A percentile compares a stretch with the other conserved stretches of the same genome.
Conservation (phyloP, 2,797 vertebrate species). For the Mergus octosetaceus region DNA sequence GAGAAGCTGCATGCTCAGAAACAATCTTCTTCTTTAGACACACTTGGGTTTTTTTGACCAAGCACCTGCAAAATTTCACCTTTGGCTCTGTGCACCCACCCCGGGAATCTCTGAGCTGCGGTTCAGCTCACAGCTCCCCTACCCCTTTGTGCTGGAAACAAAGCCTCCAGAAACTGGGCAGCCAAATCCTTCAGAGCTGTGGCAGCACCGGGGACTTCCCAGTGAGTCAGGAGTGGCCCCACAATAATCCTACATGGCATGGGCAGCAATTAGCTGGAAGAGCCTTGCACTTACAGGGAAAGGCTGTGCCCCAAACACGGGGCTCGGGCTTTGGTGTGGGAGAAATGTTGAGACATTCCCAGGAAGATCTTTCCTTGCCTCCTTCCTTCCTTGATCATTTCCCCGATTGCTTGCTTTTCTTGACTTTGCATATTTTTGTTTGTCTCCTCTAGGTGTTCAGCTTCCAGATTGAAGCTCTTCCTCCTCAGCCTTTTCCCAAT, state of each 20-base stretch:
- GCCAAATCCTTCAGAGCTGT: neutral
- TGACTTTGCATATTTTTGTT: neutral
- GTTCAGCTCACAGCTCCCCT: neutral
- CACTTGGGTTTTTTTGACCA: neutral
- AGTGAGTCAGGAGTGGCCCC: neutral
- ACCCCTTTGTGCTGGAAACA: neutral
- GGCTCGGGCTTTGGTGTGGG: neutral
- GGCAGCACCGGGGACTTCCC: neutral
- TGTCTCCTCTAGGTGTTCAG: slow-evolving; percentile 81
- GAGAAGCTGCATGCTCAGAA: neutral
- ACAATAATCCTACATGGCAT: neutral
- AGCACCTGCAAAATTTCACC: neutral
- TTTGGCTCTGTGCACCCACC: neutral
- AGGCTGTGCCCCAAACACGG: neutral
- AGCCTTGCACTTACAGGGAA: neutral
- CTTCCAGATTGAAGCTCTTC: slow-evolving; percentile 77
- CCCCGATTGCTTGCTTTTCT: neutral
- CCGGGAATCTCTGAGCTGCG: neutral
- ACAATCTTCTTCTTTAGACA: neutral
- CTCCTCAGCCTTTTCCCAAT: slow-evolving; percentile 85
- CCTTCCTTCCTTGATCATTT: neutral
- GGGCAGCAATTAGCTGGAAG: neutral
- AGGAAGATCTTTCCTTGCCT: neutral
- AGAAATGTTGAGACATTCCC: neutral
- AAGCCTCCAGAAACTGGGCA: neutral